phyloP scores from a whole-genome alignment of 1,140 invertebrate species.

The Proales similis region DNA sequence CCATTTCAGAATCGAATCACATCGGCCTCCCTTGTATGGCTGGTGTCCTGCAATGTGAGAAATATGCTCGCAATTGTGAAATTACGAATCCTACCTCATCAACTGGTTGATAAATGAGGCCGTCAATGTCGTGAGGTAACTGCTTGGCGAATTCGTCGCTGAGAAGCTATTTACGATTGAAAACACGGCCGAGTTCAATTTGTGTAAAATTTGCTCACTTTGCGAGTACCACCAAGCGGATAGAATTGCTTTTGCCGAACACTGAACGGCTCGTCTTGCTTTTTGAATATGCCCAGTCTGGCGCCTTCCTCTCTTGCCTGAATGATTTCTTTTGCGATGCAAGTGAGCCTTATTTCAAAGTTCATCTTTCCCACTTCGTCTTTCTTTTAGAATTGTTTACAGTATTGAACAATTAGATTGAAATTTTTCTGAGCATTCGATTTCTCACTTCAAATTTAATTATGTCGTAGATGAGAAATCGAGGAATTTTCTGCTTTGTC shows the following conservation, averaged over 20 bases:
- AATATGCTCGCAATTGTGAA: background rate
- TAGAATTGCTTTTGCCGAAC: slow-evolving; percentile 80
- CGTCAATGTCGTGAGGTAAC: slow-evolving; percentile 88
- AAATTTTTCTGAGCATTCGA: background rate
- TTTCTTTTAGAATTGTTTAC: slow-evolving; percentile 49
- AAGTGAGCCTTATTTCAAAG: slow-evolving; percentile 66
- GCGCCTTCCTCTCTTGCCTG: slow-evolving; percentile 67
- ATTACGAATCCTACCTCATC: slow-evolving; percentile 56
- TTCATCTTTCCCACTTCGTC: slow-evolving; percentile 70
- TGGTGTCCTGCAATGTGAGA: slow-evolving; percentile 50
- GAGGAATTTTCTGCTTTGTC: slow-evolving; percentile 63
- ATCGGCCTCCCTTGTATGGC: slow-evolving; percentile 74
- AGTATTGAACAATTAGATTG: background rate
- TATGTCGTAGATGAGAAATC: slow-evolving; percentile 92
- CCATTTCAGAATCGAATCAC: slow-evolving; percentile 86
- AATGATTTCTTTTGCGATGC: slow-evolving; percentile 66
- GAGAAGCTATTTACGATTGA: slow-evolving; percentile 57
- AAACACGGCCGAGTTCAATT: slow-evolving; percentile 3
- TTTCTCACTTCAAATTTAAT: slow-evolving; percentile 66
- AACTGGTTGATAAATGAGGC: slow-evolving; percentile 90
- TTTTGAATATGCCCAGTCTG: slow-evolving; percentile 65
- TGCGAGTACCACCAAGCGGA: slow-evolving; percentile 64
- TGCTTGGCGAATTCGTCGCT: slow-evolving; percentile 75
- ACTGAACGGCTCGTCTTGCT: slow-evolving; percentile 65
- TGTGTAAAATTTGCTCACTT: slow-evolving; percentile 46